Base-by-base conservation (phyloP, 2,888 invertebrate species). In the Pseudococcus jackbeardsleyi region DNA sequence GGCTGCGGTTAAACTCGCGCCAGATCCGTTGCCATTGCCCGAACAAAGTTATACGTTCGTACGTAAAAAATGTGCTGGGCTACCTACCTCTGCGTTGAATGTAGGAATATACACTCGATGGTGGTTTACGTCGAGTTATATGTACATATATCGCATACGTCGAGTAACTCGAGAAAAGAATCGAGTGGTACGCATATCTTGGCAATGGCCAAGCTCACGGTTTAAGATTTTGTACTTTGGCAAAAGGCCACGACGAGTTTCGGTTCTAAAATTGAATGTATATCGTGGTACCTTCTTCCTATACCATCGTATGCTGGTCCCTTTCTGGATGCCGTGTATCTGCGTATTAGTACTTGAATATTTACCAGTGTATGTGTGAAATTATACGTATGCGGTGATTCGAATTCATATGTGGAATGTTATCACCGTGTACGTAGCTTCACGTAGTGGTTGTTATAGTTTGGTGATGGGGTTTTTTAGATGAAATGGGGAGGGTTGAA, bases 181-280 rank as follows among this genome's bases (percentile, higher is more conserved):
- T 86, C 86, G 59, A 86, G 42, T 86, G 86, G 59, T 86, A 86
- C 86, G 86, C 86, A 86, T 86, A 86, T 86, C 86, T 86, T 86
- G 86, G 86, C 86, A 86, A 72, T 68, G 72, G 86, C 33, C 64
- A n/a, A 59, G 46, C 68, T n/a, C 19, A 33, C 64, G 64, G 86
- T 64, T 86, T 72, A 64, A 72, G 86, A 86, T 72, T 59, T 85
- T n/a, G 22, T 54, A 42, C 72, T 86, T 68, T 86, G 86, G 86
- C 86, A 72, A 46, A 72, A 22, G 19, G 26, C 68, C 86, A 86
- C 46, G 59, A 33, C 46, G 46, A 79, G 79, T 79, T 79, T 79
- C 33, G 26, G 15, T 72, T 79, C 42, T 42, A 79, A 79, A 79
- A 79, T 79, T 79, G 79, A 79, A 79, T 79, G 79, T 79, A 79